Evolutionary conservation across 1,140 invertebrate species (phyloP), one percentile per base, ranked within the genome.

Genomic region (Dinoponera quadriceps): DNA sequence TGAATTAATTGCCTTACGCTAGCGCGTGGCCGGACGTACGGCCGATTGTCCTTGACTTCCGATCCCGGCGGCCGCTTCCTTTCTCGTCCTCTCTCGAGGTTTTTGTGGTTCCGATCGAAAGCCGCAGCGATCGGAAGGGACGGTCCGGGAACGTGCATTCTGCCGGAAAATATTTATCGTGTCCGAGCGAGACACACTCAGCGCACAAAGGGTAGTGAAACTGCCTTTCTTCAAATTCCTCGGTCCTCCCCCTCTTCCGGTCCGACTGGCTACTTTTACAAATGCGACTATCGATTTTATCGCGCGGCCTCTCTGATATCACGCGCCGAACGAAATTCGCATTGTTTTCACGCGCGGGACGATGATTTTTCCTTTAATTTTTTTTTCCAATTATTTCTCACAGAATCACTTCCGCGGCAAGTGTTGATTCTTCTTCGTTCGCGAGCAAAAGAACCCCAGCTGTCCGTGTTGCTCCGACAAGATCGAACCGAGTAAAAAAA

Each of bases 141-240:
- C 33, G 71, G 38, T 68, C 57, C 59, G 57, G 75, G 22, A 57
- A n/a, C 44, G 71, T 62, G 63, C 88, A 91, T 90, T 91, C 90
- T 92, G 51, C 85, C 81, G 86, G 89, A 90, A 91, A 92, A 92
- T 92, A 92, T 92, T 92, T 92, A 92, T 92, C 81, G 87, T 62
- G 22, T 60, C 88, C 73, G 59, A 66, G 59, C 22, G 78, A 55
- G 68, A 75, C 68, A 80, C 55, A 87, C 38, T 83, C 54, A 5
- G 13, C 29, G 62, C 48, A 89, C 49, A 69, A 72, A 82, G 80
- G 16, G 72, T 48, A 81, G 54, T 60, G 60, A 86, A 83, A 75
- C 68, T 85, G 54, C 77, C 65, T 71, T 83, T 63, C 84, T 83
- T 82, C 27, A 72, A 89, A 84, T 86, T 78, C 84, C 81, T 73